Percentiles rank a stretch among this genome's conserved stretches.
Conservation (phyloP, 2,888 invertebrate species). For the Drosophila ustulata region DNA sequence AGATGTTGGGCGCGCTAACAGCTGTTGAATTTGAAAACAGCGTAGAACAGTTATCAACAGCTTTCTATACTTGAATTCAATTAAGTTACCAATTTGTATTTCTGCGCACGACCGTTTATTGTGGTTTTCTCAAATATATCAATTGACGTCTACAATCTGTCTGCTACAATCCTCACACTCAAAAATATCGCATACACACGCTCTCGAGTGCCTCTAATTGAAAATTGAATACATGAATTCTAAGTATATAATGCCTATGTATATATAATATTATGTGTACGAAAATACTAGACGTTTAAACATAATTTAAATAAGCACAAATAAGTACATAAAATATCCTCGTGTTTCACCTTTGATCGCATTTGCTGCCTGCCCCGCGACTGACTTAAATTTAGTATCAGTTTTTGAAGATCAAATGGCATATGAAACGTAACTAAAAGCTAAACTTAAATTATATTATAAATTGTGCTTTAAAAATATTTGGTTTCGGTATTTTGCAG, state of each 20-base stretch:
- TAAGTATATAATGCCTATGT: constrained; percentile 43
- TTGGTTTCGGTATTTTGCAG: constrained; percentile 79
- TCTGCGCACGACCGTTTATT: constrained; percentile 77
- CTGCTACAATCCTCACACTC: constrained; percentile 64
- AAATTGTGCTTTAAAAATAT: constrained; percentile 71
- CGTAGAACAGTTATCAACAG: background rate
- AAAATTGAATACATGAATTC: constrained; percentile 58
- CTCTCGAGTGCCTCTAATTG: constrained; percentile 33
- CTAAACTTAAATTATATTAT: constrained; percentile 79
- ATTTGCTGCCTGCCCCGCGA: background rate
- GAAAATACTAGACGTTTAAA: constrained; percentile 58
- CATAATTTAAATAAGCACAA: constrained; percentile 64
- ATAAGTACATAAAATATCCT: constrained; percentile 63
- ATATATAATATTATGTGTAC: constrained; percentile 41
- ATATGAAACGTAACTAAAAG: constrained; percentile 64
- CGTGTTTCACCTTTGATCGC: constrained; percentile 22
- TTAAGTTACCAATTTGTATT: constrained; percentile 11
- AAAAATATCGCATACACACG: constrained; percentile 39
- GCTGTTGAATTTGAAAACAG: constrained; percentile 2
- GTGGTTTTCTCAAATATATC: constrained; percentile 54
- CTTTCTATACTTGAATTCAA: background rate
- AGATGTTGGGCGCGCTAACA: background rate
- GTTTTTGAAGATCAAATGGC: constrained; percentile 51
- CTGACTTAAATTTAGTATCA: constrained; percentile 53
- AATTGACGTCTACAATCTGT: constrained; percentile 41